These are phyloP conservation scores for Cephus runcator DNA, from an alignment of 2,888 invertebrate species.

Conservation along the genomic window DNA sequence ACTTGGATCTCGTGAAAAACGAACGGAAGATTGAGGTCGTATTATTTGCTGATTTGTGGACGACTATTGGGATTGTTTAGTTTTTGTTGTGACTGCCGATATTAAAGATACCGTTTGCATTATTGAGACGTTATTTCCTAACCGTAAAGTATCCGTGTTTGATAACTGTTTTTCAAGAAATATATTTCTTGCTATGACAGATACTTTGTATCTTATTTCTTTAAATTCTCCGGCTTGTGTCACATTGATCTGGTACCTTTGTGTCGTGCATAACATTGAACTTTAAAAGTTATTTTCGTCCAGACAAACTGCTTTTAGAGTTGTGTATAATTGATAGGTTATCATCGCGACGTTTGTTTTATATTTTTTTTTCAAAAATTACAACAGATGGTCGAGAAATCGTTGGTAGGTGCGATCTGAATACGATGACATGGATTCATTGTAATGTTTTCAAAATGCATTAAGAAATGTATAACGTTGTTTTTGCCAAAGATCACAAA, in stretches of 20 bases:
- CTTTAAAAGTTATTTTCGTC: background rate
- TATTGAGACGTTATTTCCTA: background rate
- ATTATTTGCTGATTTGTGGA: background rate
- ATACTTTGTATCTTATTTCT: background rate
- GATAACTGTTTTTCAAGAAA: background rate
- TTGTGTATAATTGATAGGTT: background rate
- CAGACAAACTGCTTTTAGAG: background rate
- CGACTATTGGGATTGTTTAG: background rate
- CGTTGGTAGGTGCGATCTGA: no score
- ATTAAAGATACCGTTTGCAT: background rate
- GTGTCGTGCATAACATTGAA: background rate
- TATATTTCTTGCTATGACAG: background rate
- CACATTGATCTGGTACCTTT: background rate
- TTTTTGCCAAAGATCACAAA: background rate
- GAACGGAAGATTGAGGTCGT: background rate
- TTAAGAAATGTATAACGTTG: background rate
- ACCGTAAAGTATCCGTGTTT: background rate
- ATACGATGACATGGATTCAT: no score
- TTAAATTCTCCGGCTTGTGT: background rate
- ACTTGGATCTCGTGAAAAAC: background rate
- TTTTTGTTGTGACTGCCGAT: background rate
- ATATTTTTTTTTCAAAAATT: background rate
- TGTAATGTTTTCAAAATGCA: background rate
- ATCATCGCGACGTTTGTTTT: background rate
- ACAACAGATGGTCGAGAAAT: background rate